Evolutionary conservation across 2,113 vertebrate species (phyloP).

Genomic region (Australoheros scitulus): DNA sequence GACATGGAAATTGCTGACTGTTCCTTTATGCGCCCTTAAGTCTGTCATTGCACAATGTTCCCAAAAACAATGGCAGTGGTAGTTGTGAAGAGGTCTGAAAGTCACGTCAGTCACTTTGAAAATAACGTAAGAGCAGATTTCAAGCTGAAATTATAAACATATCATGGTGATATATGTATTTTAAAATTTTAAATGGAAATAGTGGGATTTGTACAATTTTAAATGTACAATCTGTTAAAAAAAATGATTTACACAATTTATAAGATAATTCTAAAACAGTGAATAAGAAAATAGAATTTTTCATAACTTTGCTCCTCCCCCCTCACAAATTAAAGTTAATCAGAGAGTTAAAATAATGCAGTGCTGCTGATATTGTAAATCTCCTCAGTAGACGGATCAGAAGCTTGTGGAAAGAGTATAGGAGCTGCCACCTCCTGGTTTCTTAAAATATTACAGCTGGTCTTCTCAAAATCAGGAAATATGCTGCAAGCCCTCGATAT

Average conservation of each 20-base stretch:
- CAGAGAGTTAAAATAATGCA: background rate
- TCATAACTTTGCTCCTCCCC: background rate
- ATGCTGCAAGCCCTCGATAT: background rate
- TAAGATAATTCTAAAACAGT: background rate
- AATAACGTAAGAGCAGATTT: background rate
- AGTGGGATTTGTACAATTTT: background rate
- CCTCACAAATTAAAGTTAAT: background rate
- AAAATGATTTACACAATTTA: background rate
- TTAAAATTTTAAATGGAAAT: background rate
- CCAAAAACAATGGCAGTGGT: slow-evolving; percentile 21
- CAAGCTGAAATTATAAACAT: background rate
- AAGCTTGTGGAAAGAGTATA: slow-evolving; percentile 74
- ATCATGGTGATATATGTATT: too few species aligned
- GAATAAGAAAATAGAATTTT: background rate
- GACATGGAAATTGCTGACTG: slow-evolving; percentile 54
- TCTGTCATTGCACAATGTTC: slow-evolving; percentile 28
- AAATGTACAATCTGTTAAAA: background rate
- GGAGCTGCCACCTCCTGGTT: slow-evolving; percentile 83
- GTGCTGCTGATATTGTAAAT: background rate
- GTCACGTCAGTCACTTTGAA: slow-evolving; percentile 8
- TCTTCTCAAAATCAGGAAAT: slow-evolving; percentile 23
- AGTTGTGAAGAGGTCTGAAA: slow-evolving; percentile 33
- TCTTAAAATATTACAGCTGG: slow-evolving; percentile 56
- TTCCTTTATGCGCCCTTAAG: slow-evolving; percentile 36
- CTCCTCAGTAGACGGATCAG: background rate